Evolutionary conservation across 1,140 invertebrate species (phyloP), one percentile per base, ranked within the genome.

Genomic region (Rhyacophila brunnea): DNA sequence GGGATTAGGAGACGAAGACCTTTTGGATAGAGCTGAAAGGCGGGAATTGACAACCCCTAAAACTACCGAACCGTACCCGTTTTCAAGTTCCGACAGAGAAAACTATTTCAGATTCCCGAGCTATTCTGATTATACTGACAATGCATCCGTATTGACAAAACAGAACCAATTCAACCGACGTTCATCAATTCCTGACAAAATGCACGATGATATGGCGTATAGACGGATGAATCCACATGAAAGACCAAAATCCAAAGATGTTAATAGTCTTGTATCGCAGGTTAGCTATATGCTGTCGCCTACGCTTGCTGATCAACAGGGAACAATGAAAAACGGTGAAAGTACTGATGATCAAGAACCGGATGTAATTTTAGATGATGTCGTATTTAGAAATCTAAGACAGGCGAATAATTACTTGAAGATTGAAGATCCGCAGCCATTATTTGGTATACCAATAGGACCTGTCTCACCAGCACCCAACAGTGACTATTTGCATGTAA

Each of bases 381-480:
- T 94, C 0, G 85, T 89, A 3, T 93, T 87, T 70, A 80, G 92
- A 60, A 91, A 85, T 64, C 84, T 92, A 48, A 86, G 86, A 67
- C 83, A 89, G 68, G 85, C 87, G 1, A 92, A 90, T 65, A 86
- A 84, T 68, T 83, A 82, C 11, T 74, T 87, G 18, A 88, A 85
- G 68, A 81, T 89, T 1, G 65, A 82, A 0, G 90, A 93, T 53
- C 89, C 88, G 6, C 92, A 94, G 68, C 92, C 91, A 18, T 91
- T 90, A 0, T 95, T 95, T 72, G 92, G 92, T 11, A 94, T 95
- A 67, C 92, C 92, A 0, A 67, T 94, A 7, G 89, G 89, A 4
- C 91, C 90, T 6, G 83, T 92, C 4, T 81, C 89, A 0, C 80
- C 85, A 6, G 85, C 87, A 13, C 82, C 91, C 0, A 84, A 87